Base-by-base conservation (phyloP, 2,888 invertebrate genomes). In the Leucophenga montana region DNA sequence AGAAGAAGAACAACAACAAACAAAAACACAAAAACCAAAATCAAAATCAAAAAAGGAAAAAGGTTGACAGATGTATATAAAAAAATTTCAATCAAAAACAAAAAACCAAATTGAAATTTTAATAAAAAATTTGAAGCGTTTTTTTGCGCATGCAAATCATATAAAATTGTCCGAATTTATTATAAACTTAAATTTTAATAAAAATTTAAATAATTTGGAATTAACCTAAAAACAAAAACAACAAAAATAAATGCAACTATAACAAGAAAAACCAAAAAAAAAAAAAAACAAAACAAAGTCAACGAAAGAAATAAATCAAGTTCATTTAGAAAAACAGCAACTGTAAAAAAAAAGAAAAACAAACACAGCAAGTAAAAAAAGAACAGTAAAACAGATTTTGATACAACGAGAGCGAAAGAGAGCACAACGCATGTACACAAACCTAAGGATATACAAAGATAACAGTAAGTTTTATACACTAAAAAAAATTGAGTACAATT, bases 331-430 rank as follows among this genome's bases (percentile, higher is more conserved):
- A 66, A 64, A 71, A 20, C 16, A 9, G 53, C 44, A 66, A 66
- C 54, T 59, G 67, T 71, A 56, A 67, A 70, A 67, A 31, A 39
- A n/a, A 20, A 27, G 72, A 61, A 69, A 68, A 73, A 67, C 71
- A 70, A 74, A 75, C 75, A 80, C 69, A 68, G 71, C 71, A 69
- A 68, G 67, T 67, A 68, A 64, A 20, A 48, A 65, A 62, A 77
- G 46, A 65, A 54, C 44, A 39, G n/a, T n/a, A n/a, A n/a, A n/a
- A n/a, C n/a, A n/a, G n/a, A n/a, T n/a, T n/a, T n/a, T n/a, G n/a
- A n/a, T n/a, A 39, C 54, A 1, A 6, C 14, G 2, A 50, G 16
- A 50, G 1, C n/a, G n/a, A 5, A 50, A 50, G 50, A 50, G 50
- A n/a, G 27, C 27, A 27, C 27, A 27, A 27, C 27, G 4, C 4